A percentile compares a stretch with the other conserved stretches of the same genome.
These are phyloP conservation scores for Iguana delicatissima DNA, from an alignment of 2,797 vertebrate genomes.

Conservation along the genomic window DNA sequence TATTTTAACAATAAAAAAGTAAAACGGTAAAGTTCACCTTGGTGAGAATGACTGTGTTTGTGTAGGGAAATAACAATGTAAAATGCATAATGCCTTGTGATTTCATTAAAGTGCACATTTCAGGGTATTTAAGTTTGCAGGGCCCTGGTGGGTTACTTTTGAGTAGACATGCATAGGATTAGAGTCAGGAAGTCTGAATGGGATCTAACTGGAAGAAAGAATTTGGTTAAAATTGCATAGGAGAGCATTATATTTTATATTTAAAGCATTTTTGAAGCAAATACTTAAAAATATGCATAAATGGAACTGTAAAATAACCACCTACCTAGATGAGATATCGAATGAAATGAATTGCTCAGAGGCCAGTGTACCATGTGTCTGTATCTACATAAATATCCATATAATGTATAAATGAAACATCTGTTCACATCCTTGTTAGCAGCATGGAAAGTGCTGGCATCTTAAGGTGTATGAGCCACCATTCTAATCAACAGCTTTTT, in stretches of 20 bases:
- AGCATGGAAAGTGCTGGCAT: conserved; percentile 44
- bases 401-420: conserved; percentile 12
- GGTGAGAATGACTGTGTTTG: not conserved
- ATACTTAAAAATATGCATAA: not conserved
- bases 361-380: not conserved
- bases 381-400: conserved; percentile 29
- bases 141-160: not conserved
- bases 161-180: not conserved
- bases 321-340: not conserved
- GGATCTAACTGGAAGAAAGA: not conserved
- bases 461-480: conserved; percentile 53
- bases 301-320: conserved; percentile 28
- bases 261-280: conserved; percentile 28
- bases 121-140: not conserved
- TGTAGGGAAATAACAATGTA: not conserved
- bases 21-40: conserved; percentile 8
- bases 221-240: not conserved
- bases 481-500: conserved; percentile 59
- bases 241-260: conserved; percentile 30
- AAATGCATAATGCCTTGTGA: conserved; percentile 29
- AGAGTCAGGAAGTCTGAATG: not conserved
- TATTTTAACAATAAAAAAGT: conserved; percentile 46
- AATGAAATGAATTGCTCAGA: not conserved
- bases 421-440: conserved; percentile 44
- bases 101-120: not conserved